A percentile compares a stretch with the other conserved stretches of the same genome.
These are phyloP conservation scores for Dendrolimus houi DNA, from an alignment of 2,888 invertebrate species.

Conservation along the genomic window DNA sequence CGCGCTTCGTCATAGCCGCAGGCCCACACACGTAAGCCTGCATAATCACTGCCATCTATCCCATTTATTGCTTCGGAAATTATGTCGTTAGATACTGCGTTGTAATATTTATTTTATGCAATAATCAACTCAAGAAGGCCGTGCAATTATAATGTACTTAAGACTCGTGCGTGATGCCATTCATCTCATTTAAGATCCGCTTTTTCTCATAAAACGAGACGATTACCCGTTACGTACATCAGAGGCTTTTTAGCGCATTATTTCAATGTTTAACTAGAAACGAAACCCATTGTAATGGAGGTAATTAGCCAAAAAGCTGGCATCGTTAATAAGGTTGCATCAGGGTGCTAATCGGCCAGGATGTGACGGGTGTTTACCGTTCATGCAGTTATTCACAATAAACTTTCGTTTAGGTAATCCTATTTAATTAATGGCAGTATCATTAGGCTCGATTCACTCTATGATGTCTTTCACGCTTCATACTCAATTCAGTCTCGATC, in stretches of 20 bases:
- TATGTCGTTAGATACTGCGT: slow-evolving; percentile 42
- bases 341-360: slow-evolving; percentile 17
- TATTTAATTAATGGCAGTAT: too few species aligned
- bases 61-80: slow-evolving; percentile 39
- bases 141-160: slow-evolving; percentile 51
- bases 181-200: slow-evolving; percentile 25
- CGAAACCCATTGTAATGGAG: slow-evolving; percentile 13
- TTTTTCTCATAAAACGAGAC: slow-evolving; percentile 32
- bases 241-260: slow-evolving; percentile 22
- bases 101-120: slow-evolving; percentile 42
- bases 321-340: slow-evolving; percentile 35
- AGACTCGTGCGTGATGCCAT: slow-evolving; percentile 26
- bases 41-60: slow-evolving; percentile 43
- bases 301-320: slow-evolving; percentile 35
- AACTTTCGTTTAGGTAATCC: too few species aligned
- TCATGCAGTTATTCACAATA: too few species aligned
- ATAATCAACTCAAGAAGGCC: slow-evolving; percentile 29
- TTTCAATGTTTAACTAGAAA: slow-evolving; percentile 28
- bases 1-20: background rate
- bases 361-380: too few species aligned
- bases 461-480: too few species aligned
- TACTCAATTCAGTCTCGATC: too few species aligned
- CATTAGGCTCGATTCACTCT: too few species aligned
- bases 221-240: slow-evolving; percentile 26
- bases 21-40: slow-evolving; percentile 21